phyloP scores from a whole-genome alignment of 1,140 invertebrate species.

The Drosophila sturtevanti region DNA sequence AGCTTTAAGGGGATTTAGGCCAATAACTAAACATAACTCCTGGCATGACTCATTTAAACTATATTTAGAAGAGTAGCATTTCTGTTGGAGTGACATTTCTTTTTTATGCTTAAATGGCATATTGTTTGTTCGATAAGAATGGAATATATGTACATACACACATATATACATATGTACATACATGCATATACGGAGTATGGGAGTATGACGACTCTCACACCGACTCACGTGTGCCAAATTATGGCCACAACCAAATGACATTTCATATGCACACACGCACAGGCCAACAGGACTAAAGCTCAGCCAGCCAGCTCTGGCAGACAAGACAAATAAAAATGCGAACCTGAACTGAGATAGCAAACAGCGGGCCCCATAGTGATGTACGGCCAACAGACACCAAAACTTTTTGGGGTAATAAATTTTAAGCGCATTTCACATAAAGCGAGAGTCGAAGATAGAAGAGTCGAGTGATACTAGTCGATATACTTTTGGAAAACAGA shows the following conservation, averaged over 20 bases:
- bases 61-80: conserved; percentile 54
- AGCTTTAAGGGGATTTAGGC: neutral
- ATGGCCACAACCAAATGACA: conserved; percentile 54
- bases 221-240: conserved; percentile 47
- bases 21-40: conserved; percentile 34
- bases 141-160: conserved; percentile 7
- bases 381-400: conserved; percentile 72
- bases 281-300: conserved; percentile 23
- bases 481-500: neutral
- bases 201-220: conserved; percentile 1
- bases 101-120: conserved; percentile 67
- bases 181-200: conserved; percentile 1
- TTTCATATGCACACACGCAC: conserved; percentile 75
- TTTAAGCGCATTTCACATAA: conserved; percentile 63
- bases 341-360: conserved; percentile 54
- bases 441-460: neutral
- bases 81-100: conserved; percentile 56
- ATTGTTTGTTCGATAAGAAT: conserved; percentile 75
- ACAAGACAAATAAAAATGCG: conserved; percentile 32
- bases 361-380: conserved; percentile 47
- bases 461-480: conserved; percentile 30
- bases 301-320: conserved; percentile 11
- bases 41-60: conserved; percentile 34
- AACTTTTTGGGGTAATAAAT: conserved; percentile 75
- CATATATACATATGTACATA: too few relatives aligned